Base-by-base conservation (phyloP, 1,140 invertebrate species). In the Drosophila pseudoananassae region DNA sequence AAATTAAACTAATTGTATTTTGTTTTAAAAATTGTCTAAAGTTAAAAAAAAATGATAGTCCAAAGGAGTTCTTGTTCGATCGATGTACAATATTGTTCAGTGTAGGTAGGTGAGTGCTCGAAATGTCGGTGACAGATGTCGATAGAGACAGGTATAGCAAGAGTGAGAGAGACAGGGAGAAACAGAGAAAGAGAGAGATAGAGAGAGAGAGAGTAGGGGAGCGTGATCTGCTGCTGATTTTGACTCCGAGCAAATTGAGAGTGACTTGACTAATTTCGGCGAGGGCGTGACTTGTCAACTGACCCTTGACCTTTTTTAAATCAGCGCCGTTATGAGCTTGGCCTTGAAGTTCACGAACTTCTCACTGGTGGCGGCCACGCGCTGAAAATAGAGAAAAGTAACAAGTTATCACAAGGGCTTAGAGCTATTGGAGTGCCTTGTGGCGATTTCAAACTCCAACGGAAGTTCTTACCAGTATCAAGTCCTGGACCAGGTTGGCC, bases 341-440 rank as follows among this genome's bases (percentile, higher is more conserved):
- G 96, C 96, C 93, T 97, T 97, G 95, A 97, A 97, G 94, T 97
- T 97, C 82, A 97, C 96, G 93, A 97, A 95, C 92, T 96, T 94
- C 92, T 97, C 96, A 91, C 96, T 97, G 78, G 96, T 97, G 90
- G 96, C 96, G 45, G 96, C 96, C 87, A 97, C 93, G 87, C 96
- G 95, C 94, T 96, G 93, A 6, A 93, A 72, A 33, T 73, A 73
- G 85, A 63, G 38, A 47, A 6, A 8, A n/a, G 6, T n/a, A 5
- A 25, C 27, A 33, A 33, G 36, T 55, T 27, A 47, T 20, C 8
- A 17, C 4, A 27, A 27, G 25, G 25, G 25, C 25, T 1, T 27
- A 5, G 5, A 27, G 25, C 1, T 7, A 27, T 27, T 27, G 25
- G 25, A 7, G 1, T 15, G 40, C 15, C 40, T 43, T 14, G 15